Conservation (phyloP, 2,888 invertebrate genomes). For the Eristalis arbustorum region DNA sequence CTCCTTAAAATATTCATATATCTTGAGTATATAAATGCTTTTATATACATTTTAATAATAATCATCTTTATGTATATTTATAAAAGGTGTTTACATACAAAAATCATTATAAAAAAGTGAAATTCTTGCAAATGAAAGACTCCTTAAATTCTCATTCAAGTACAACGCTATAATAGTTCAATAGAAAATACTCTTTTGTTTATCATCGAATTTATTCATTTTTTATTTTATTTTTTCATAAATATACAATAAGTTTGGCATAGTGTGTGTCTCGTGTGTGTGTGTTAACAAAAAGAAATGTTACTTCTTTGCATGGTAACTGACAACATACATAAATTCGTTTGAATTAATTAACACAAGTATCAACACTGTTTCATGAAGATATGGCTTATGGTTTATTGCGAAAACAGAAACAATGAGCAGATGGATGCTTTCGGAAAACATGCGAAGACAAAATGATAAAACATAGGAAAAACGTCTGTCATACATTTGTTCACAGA, state of each 20-base stretch:
- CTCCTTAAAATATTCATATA: conserved; percentile 20
- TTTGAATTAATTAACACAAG: conserved; percentile 18
- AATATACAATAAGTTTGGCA: conserved; percentile 44
- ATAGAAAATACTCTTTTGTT: conserved; percentile 25
- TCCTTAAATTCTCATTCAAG: conserved; percentile 20
- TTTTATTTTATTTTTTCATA: neutral
- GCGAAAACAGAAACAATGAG: neutral
- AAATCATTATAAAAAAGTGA: conserved; percentile 62
- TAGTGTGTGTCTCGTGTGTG: conserved; percentile 38
- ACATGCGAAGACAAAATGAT: neutral
- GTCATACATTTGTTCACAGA: neutral
- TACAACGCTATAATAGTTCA: conserved; percentile 47
- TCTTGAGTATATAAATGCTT: conserved; percentile 55
- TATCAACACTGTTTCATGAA: neutral
- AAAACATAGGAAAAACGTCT: neutral
- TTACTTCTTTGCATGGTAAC: neutral
- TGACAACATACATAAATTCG: neutral
- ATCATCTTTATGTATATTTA: conserved; percentile 51
- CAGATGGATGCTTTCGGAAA: neutral
- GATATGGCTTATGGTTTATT: conserved; percentile 2
- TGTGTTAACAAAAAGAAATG: conserved; percentile 16
- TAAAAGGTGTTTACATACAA: conserved; percentile 62
- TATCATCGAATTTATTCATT: neutral
- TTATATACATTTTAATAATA: conserved; percentile 53
- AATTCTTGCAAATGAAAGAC: conserved; percentile 48